Conservation (phyloP, 2,113 vertebrate species). For the Ibidorhyncha struthersii region DNA sequence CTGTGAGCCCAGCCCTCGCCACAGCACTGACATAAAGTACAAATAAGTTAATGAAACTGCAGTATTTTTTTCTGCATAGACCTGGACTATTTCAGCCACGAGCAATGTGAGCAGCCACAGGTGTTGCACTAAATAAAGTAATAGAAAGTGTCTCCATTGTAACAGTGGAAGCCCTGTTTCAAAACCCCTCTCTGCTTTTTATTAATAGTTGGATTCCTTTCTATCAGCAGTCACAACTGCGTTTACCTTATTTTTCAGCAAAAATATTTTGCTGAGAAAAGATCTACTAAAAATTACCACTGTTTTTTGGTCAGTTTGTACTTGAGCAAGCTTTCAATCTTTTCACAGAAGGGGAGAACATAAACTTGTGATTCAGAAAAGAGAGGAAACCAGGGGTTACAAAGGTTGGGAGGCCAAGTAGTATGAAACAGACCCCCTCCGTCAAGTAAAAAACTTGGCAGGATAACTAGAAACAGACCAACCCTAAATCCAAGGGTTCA, state of each 20-base stretch:
- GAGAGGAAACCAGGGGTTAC: slow-evolving; percentile 87
- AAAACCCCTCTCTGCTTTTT: slow-evolving; percentile 83
- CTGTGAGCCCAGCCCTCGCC: background rate
- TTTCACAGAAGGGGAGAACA: slow-evolving; percentile 83
- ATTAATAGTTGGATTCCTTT: slow-evolving; percentile 84
- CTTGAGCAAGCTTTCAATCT: slow-evolving; percentile 81
- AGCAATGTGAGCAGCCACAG: slow-evolving; percentile 81
- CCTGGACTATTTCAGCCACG: slow-evolving; percentile 82
- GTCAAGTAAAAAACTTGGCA: slow-evolving; percentile 84
- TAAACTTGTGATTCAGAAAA: slow-evolving; percentile 82
- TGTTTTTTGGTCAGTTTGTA: slow-evolving; percentile 78
- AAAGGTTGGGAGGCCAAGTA: slow-evolving; percentile 85
- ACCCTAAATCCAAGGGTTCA: slow-evolving; percentile 82
- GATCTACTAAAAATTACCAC: slow-evolving; percentile 80
- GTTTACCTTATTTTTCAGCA: slow-evolving; percentile 78
- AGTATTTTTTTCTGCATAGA: slow-evolving; percentile 63
- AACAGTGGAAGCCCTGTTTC: slow-evolving; percentile 83
- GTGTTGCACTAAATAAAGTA: slow-evolving; percentile 85
- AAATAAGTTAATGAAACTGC: slow-evolving; percentile 77
- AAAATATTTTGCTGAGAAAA: slow-evolving; percentile 83
- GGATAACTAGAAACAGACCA: slow-evolving; percentile 89
- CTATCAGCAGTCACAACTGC: slow-evolving; percentile 79
- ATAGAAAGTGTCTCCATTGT: slow-evolving; percentile 83
- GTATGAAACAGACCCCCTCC: slow-evolving; percentile 86
- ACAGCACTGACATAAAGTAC: slow-evolving; percentile 61